Evolutionary conservation across 2,888 invertebrate species (phyloP).

Genomic region (Callosobruchus maculatus): DNA sequence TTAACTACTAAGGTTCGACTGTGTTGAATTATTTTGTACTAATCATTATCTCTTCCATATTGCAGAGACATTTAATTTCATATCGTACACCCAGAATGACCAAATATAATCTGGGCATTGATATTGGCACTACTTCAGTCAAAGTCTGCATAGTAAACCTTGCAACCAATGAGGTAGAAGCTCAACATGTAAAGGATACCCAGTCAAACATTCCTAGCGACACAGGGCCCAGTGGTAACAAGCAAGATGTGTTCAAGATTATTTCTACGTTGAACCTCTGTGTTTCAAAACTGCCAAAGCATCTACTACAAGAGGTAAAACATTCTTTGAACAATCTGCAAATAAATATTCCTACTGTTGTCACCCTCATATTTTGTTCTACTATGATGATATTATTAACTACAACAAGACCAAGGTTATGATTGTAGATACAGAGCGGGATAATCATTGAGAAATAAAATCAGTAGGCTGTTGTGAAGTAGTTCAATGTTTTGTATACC

Average conservation of each 20-base stretch:
- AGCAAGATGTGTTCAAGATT: slow-evolving; percentile 82
- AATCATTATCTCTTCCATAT: neutral
- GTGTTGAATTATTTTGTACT: no score
- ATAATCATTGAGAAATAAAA: no score
- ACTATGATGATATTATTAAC: no score
- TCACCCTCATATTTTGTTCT: no score
- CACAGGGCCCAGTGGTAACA: slow-evolving; percentile 69
- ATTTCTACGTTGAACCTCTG: slow-evolving; percentile 74
- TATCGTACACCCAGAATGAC: slow-evolving; percentile 17
- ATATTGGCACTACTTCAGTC: slow-evolving; percentile 85
- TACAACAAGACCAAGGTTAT: no score
- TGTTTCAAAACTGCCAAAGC: slow-evolving; percentile 68
- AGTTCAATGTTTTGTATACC: no score
- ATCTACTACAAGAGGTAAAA: slow-evolving; percentile 65
- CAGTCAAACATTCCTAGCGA: slow-evolving; percentile 72
- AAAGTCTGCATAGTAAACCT: slow-evolving; percentile 72
- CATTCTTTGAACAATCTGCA: no score
- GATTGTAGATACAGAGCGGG: no score
- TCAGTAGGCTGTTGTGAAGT: no score
- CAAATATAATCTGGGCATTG: slow-evolving; percentile 62
- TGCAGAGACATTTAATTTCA: neutral
- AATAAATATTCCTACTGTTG: no score
- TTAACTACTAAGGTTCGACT: no score
- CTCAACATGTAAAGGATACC: slow-evolving; percentile 70
- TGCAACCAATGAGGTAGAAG: slow-evolving; percentile 58